Base-by-base conservation (phyloP, 2,888 invertebrate genomes). In the Drosophila flavopinicola region DNA sequence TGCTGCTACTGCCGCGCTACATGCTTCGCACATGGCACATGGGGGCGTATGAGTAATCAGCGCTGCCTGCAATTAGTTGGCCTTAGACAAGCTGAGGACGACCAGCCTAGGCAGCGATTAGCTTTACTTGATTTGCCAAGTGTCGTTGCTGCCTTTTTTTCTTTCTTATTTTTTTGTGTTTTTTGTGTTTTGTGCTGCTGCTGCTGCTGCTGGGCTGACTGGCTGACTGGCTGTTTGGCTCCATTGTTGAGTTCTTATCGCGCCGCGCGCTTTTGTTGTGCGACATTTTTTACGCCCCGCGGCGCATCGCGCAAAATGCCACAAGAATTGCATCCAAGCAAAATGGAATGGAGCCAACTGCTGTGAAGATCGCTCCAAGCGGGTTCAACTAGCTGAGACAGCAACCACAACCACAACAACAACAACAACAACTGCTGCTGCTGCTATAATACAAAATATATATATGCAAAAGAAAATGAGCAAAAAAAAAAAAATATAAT, bases 21-120 rank as follows among this genome's bases (percentile, higher is more conserved):
- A 44, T 51, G 71, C 41, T 51, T 42, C 35, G 41, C 56, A 9
- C 23, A 51, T 17, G 33, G 35, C 17, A 37, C 64, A 75, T 75
- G 75, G 75, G 78, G 85, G 83, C 82, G 82, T 82, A 82, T 80
- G 80, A 78, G 83, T 80, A 83, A 83, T 84, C 73, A 75, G 68
- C 42, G 66, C 56, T 61, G 60, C 56, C 64, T 52, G 65, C 85
- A 79, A 79, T 79, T 79, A 79, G 85, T 78, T 79, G 61, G 54
- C 66, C 70, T 70, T 80, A 72, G 75, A 72, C 78, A 59, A 69
- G 57, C 42, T 20, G 45, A 32, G 51, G 20, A 54, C 38, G 64
- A 3, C 20, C 51, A 29, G 48, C 32, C 60, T 66, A 68, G 63
- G 25, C 64, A 52, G 42, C 74, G 71, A 74, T 75, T 75, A 75